Evolutionary conservation across 2,113 vertebrate species (phyloP).

Genomic region (Paraplagusia blochii): DNA sequence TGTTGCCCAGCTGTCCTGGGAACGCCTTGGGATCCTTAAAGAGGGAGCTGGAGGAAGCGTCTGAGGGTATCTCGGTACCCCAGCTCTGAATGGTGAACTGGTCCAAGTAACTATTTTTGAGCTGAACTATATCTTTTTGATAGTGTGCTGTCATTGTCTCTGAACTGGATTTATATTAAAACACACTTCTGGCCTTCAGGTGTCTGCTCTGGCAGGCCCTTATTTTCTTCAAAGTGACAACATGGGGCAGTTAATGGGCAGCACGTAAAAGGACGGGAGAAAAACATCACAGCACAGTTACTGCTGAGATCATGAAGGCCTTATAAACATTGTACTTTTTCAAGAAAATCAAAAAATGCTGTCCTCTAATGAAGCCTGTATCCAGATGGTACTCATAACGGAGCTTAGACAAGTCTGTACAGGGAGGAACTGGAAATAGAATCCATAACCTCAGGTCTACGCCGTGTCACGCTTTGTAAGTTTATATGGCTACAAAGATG

Average conservation of each 20-base stretch:
- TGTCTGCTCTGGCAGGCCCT: constrained; percentile 1
- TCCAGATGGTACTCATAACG: constrained; percentile 45
- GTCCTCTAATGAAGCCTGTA: constrained; percentile 11
- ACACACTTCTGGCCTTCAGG: background rate
- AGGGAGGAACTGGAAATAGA: constrained; percentile 36
- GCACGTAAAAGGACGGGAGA: background rate
- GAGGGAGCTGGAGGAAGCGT: no score
- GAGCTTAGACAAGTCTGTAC: constrained; percentile 10
- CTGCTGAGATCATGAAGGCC: constrained; percentile 3
- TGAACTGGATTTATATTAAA: constrained; percentile 21
- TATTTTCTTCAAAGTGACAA: background rate
- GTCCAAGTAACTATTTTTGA: no score
- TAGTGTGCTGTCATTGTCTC: background rate
- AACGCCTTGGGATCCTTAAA: no score
- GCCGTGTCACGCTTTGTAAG: constrained; percentile 30
- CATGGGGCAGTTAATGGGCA: constrained; percentile 1
- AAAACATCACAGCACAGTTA: constrained; percentile 4
- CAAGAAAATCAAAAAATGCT: constrained; percentile 6
- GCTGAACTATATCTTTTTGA: no score
- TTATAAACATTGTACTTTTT: constrained; percentile 6
- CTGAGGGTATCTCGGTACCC: no score
- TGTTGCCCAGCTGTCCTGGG: no score
- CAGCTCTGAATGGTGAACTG: no score
- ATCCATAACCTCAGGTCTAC: constrained; percentile 39
- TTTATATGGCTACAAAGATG: constrained; percentile 31